Evolutionary conservation across 2,797 vertebrate genomes (phyloP), one percentile per base, ranked within the genome.

Genomic region (Babyrousa celebensis): DNA sequence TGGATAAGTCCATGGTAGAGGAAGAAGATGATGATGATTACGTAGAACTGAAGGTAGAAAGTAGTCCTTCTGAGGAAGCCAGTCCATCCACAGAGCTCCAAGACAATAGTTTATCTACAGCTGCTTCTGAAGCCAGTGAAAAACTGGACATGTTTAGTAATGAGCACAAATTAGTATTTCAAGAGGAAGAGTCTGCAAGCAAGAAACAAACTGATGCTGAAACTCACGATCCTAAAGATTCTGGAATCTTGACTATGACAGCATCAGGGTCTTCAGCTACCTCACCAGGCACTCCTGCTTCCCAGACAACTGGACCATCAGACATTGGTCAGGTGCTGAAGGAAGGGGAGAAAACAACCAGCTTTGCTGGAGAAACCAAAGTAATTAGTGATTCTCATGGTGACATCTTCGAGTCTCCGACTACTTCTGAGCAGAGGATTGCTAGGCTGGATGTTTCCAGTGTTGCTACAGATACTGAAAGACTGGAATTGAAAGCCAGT

Each of bases 381-480:
- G 68, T 56, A 89, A 48, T 83, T 88, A 93, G 68, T 91, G 95
- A 94, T 10, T 23, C 40, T 63, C 92, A 83, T 32, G 62, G 65
- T 6, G 92, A 0, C 15, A 0, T 71, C 25, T 52, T 67, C 18
- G 99, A 98, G 79, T 68, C 94, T 85, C 14, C 97, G 97, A 98
- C 98, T 96, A 86, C 98, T 98, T 99, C 98, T 98, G 99, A 99
- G 91, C 99, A 99, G 85, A 99, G 99, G 98, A 99, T 99, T 0
- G 99, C 99, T 72, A 99, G 99, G 83, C 99, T 99, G 96, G 99
- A 99, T 91, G 99, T 99, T 98, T 99, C 99, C 85, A 99, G 99
- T 89, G 99, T 99, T 97, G 99, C 99, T 95, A 99, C 99, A n/a
- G 99, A 99, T 98, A 99, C 99, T 0, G 99, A 99, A 96, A 99